A percentile compares a stretch with the other conserved stretches of the same genome.
These are phyloP conservation scores for Scylla paramamosain DNA, from an alignment of 1,140 invertebrate genomes.

Conservation along the genomic window DNA sequence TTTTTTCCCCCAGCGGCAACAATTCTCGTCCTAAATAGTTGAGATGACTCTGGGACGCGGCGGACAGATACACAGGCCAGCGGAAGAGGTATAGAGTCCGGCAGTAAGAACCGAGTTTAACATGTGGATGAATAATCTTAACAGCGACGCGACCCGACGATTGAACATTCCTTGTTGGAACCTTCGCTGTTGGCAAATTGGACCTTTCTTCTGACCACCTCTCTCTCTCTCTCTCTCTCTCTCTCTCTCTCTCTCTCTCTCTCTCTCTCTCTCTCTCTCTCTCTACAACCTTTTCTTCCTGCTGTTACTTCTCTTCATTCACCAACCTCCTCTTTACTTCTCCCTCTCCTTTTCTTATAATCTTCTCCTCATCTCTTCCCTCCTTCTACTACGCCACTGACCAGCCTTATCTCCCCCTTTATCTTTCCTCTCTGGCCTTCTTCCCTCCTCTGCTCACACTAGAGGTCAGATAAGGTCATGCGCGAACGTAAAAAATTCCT, in stretches of 20 bases:
- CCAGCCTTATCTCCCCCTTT: neutral
- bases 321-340: neutral
- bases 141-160: too few relatives aligned
- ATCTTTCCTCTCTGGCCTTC: neutral
- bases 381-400: neutral
- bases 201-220: neutral
- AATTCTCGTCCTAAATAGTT: too few relatives aligned
- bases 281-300: neutral
- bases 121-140: too few relatives aligned
- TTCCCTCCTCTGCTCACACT: neutral
- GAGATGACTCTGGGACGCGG: too few relatives aligned
- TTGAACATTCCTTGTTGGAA: too few relatives aligned
- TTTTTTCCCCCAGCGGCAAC: too few relatives aligned
- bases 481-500: neutral
- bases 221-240: too few relatives aligned
- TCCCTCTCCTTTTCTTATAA: neutral
- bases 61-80: too few relatives aligned
- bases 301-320: neutral
- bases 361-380: neutral
- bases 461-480: slow-evolving; percentile 21
- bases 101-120: too few relatives aligned
- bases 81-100: too few relatives aligned
- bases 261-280: neutral
- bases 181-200: too few relatives aligned
- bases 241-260: neutral